A percentile compares a stretch with the other conserved stretches of the same genome.
Evolutionary conservation across 2,797 vertebrate species (phyloP).

Genomic region (Aplochiton taeniatus): DNA sequence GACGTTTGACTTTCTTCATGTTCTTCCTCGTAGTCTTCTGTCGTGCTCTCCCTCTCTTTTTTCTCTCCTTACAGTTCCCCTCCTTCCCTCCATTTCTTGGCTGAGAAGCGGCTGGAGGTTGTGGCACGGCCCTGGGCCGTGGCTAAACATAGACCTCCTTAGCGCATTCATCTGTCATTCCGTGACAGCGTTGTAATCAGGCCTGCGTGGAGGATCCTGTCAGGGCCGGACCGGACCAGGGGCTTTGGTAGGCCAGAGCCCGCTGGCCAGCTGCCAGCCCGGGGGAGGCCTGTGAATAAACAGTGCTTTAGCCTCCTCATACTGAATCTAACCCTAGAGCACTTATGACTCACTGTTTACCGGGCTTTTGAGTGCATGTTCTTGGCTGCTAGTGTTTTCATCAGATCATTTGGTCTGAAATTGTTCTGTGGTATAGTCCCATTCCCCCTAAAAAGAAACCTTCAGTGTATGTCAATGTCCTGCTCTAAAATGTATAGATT

Average conservation of each 20-base stretch:
- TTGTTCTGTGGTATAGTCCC: too few relatives aligned
- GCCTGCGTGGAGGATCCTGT: constrained; percentile 55
- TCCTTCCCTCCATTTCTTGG: constrained; percentile 35
- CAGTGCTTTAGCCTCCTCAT: constrained; percentile 46
- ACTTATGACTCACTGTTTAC: constrained; percentile 28
- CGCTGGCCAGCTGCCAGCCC: constrained; percentile 61
- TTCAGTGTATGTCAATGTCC: too few relatives aligned
- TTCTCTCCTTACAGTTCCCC: not conserved
- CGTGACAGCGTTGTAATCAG: constrained; percentile 73
- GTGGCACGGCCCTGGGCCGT: constrained; percentile 48
- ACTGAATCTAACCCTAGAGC: constrained; percentile 48
- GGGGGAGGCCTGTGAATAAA: constrained; percentile 57
- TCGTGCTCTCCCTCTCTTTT: constrained; percentile 39
- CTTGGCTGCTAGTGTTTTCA: too few relatives aligned
- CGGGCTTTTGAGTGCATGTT: too few relatives aligned
- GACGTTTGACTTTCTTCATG: constrained; percentile 38
- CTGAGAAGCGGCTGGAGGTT: constrained; percentile 54
- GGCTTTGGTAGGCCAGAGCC: constrained; percentile 48
- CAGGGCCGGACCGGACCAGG: constrained; percentile 54
- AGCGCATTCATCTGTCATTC: constrained; percentile 69
- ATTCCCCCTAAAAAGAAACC: too few relatives aligned
- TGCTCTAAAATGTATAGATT: too few relatives aligned
- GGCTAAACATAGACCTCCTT: constrained; percentile 71
- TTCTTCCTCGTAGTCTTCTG: constrained; percentile 28
- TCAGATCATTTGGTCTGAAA: constrained; percentile 10